Evolutionary conservation across 2,888 invertebrate species (phyloP), one percentile per base, ranked within the genome.

Genomic region (Hecatera dysodea): DNA sequence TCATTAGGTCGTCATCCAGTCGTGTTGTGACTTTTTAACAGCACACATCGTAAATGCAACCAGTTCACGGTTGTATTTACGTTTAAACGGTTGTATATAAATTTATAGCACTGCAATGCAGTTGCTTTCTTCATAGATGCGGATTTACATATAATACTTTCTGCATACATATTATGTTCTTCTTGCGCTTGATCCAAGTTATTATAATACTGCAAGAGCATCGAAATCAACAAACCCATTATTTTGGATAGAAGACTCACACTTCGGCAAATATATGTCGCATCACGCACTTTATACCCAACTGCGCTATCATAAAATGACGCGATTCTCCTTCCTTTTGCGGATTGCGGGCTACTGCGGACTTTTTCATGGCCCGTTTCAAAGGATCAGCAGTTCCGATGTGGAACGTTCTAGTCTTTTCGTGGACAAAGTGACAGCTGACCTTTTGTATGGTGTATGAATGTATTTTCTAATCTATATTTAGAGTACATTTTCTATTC

Each of bases 91-190:
- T 42, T 39, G 11, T 29, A 11, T 56, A 17, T 55, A 1, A 55
- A 46, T 67, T 27, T 24, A 56, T 24, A 61, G 24, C 55, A 61
- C 76, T 69, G 74, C 44, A 53, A 53, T 29, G 63, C 63, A 36
- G 50, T 72, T 17, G 42, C 5, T 7, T 60, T 27, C n/a, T 44
- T 62, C 15, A 33, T 6, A 63, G 19, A 27, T 73, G 44, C 44
- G 42, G 12, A 11, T 11, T 39, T 39, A 8, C n/a, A n/a, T 24
- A 17, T 15, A 17, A 24, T 17, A 24, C 39, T 17, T 42, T 42
- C 2, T 17, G 15, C 9, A 22, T 33, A 22, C 36, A 4, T 9
- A 4, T 48, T 2, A 48, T 22, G 8, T 52, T 17, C 6, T 39
- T 36, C 4, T 36, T 9, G 33, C 12, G 17, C 17, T 57, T 17